Base-by-base conservation (phyloP, 2,113 vertebrate genomes). In the Forbesichthys papilliferus region DNA sequence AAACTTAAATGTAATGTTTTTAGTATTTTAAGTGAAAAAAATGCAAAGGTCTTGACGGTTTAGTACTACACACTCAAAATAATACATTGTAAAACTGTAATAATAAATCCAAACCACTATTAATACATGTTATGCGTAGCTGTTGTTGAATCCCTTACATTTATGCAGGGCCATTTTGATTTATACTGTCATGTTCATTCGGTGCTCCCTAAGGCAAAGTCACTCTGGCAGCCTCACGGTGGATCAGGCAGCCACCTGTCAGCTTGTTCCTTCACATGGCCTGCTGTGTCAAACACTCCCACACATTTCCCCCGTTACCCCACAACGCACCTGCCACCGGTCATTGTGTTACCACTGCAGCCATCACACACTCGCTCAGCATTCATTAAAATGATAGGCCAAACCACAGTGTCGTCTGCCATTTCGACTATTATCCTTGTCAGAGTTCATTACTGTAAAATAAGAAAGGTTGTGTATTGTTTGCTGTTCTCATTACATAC, bases 241-340 rank as follows among this genome's bases (percentile, higher is more conserved):
- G 84, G 83, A 86, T 85, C 85, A 83, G 84, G 61, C 79, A 71
- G 77, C 71, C 87, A 90, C 89, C 85, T 92, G 88, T 90, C 89
- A 85, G 80, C 77, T 82, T 71, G 79, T 80, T 87, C 86, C 76
- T 86, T 78, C 79, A 79, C 88, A 86, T 86, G 79, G 83, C 77
- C 78, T 79, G 73, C 27, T 61, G 87, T 85, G 81, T 91, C 81
- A 83, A 80, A 82, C 78, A 77, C 80, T 81, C 73, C 60, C 71
- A 74, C 72, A 77, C 73, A 89, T 87, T 80, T 79, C 77, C 83
- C 68, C 61, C 64, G 5, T 33, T 73, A 71, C 73, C 78, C 81
- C 79, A 74, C 79, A 61, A 77, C 62, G 79, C 87, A 91, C 86
- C 82, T 87, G 88, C 57, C 80, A 87, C 78, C 75, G 79, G 81